Conservation (phyloP, 1,140 invertebrate species). For the Anastatus disparis region DNA sequence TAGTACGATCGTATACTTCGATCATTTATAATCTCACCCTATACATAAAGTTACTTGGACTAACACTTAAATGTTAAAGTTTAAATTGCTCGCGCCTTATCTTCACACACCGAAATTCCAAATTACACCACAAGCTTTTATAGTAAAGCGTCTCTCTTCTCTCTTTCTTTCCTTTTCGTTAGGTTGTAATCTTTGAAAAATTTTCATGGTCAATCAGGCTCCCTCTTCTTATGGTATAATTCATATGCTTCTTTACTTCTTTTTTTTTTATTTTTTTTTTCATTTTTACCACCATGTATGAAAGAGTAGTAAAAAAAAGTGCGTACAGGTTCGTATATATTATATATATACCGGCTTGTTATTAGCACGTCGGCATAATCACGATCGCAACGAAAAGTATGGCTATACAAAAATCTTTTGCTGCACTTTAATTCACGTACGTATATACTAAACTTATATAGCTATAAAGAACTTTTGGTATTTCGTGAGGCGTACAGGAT, state of each 20-base stretch:
- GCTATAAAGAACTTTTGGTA: neutral
- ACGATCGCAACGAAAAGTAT: slow-evolving; percentile 49
- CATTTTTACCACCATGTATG: too few species aligned
- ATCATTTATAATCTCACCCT: neutral
- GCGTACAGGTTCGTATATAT: slow-evolving; percentile 21
- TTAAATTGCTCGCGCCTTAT: neutral
- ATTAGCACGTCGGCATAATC: slow-evolving; percentile 54
- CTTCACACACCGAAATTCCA: slow-evolving; percentile 10
- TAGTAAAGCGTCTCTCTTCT: too few species aligned
- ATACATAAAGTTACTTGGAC: too few species aligned
- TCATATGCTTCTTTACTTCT: too few species aligned
- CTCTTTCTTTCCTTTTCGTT: too few species aligned
- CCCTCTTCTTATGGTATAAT: too few species aligned
- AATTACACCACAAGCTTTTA: neutral
- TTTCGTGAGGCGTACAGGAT: too few species aligned
- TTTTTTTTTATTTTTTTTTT: too few species aligned
- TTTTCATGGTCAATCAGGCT: slow-evolving; percentile 38
- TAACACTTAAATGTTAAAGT: too few species aligned
- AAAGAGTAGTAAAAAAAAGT: too few species aligned
- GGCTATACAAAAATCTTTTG: slow-evolving; percentile 41
- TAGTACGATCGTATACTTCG: neutral
- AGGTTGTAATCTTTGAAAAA: slow-evolving; percentile 29
- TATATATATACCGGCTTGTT: slow-evolving; percentile 51
- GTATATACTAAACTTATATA: neutral
- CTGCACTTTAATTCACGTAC: neutral